A percentile compares a stretch with the other conserved stretches of the same genome.
Evolutionary conservation across 2,888 invertebrate species (phyloP).

Genomic region (Trypoxylon attenuatum): DNA sequence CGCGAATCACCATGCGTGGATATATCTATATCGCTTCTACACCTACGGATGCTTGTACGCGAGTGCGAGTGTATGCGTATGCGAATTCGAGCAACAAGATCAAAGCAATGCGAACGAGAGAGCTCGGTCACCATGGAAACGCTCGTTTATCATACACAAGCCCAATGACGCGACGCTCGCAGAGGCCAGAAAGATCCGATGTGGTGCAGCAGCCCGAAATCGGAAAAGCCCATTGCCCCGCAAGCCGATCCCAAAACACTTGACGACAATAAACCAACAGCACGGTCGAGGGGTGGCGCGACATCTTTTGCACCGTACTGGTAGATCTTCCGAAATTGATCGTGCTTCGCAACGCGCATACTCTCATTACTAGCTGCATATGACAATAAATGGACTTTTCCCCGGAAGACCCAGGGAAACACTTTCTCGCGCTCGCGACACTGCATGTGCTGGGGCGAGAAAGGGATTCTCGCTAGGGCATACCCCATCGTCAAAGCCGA

Average conservation of each 20-base stretch:
- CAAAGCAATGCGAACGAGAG: slow-evolving; percentile 1
- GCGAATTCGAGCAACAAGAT: neutral
- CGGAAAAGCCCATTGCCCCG: neutral
- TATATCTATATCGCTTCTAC: too few species aligned
- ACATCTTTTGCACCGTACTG: slow-evolving; percentile 51
- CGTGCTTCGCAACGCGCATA: slow-evolving; percentile 54
- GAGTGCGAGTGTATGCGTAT: neutral
- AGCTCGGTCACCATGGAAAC: neutral
- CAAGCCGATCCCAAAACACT: slow-evolving; percentile 27
- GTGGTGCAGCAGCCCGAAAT: too few species aligned
- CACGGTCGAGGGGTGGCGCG: slow-evolving; percentile 36
- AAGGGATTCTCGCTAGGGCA: neutral
- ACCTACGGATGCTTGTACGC: neutral
- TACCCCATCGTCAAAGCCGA: too few species aligned
- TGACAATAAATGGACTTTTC: slow-evolving; percentile 56
- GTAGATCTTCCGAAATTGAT: slow-evolving; percentile 58
- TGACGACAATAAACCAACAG: slow-evolving; percentile 46
- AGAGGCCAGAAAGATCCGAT: too few species aligned
- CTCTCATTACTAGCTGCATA: slow-evolving; percentile 53
- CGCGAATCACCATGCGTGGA: too few species aligned
- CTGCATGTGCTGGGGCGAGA: neutral
- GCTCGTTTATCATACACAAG: neutral
- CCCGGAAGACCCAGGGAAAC: slow-evolving; percentile 34
- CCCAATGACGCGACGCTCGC: too few species aligned
- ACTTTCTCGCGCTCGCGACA: slow-evolving; percentile 24